Conservation (phyloP, 2,797 vertebrate genomes). For the Erethizon dorsatum region DNA sequence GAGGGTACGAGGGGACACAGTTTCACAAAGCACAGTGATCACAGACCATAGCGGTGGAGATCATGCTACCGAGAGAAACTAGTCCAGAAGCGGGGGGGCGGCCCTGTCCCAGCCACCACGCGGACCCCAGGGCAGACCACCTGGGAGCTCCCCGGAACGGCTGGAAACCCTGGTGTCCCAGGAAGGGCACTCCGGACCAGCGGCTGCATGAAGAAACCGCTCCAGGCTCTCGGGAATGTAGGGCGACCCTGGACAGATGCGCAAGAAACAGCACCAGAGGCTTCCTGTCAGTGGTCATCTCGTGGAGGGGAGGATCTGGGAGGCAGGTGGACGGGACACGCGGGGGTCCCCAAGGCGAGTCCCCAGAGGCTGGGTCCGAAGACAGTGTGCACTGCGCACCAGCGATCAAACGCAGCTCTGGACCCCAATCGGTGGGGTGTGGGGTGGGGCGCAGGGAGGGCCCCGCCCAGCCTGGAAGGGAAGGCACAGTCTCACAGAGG, state of each 20-base stretch:
- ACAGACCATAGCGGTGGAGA: slow-evolving; percentile 58
- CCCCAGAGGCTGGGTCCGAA: slow-evolving; percentile 60
- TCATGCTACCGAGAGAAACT: slow-evolving; percentile 68
- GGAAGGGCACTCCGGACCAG: slow-evolving; percentile 1
- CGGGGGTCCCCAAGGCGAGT: slow-evolving; percentile 47
- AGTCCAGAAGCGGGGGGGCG: slow-evolving; percentile 19
- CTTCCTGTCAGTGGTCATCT: slow-evolving; percentile 68
- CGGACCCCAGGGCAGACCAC: neutral
- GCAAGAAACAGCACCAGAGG: slow-evolving; percentile 78
- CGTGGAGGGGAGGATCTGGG: slow-evolving; percentile 42
- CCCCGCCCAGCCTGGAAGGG: slow-evolving; percentile 44
- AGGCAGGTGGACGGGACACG: slow-evolving; percentile 33
- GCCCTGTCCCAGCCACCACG: neutral
- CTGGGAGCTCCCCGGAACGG: neutral
- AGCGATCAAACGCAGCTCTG: slow-evolving; percentile 57
- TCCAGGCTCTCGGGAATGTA: slow-evolving; percentile 39
- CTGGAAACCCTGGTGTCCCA: neutral
- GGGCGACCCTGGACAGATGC: slow-evolving; percentile 40
- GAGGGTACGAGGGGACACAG: neutral
- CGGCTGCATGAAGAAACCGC: slow-evolving; percentile 29
- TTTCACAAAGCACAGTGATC: slow-evolving; percentile 76
- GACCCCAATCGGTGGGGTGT: neutral
- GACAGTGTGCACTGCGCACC: neutral
- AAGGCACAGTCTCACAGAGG: slow-evolving; percentile 88
- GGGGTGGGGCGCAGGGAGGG: neutral